phyloP scores from a whole-genome alignment of 2,797 vertebrate species.

The Melanotaenia boesemani region DNA sequence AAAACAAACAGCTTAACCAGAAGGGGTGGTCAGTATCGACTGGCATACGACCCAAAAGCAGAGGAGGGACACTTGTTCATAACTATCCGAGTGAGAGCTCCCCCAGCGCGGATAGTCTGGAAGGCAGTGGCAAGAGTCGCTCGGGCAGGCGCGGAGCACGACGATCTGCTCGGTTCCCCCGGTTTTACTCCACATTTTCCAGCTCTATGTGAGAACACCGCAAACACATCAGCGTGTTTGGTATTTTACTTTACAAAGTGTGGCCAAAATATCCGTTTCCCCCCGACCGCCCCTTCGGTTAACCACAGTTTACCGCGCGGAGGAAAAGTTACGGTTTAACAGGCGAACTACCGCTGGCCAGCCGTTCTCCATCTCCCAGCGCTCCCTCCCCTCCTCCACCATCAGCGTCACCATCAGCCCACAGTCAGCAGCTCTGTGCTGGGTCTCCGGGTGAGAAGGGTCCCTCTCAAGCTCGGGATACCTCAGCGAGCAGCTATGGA shows the following conservation, averaged over 20 bases:
- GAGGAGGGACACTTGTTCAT: slow-evolving; percentile 1
- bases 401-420: slow-evolving; percentile 55
- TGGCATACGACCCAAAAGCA: not conserved
- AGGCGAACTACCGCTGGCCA: slow-evolving; percentile 47
- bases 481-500: slow-evolving; percentile 58
- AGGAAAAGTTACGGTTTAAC: slow-evolving; percentile 63
- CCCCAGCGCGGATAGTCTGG: slow-evolving; percentile 33
- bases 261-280: not conserved
- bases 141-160: slow-evolving; percentile 26
- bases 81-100: slow-evolving; percentile 17
- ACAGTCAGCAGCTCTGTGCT: slow-evolving; percentile 43
- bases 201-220: not conserved
- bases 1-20: not conserved
- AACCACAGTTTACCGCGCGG: slow-evolving; percentile 17
- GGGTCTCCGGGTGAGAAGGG: slow-evolving; percentile 58
- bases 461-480: slow-evolving; percentile 42
- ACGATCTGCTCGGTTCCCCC: slow-evolving; percentile 27
- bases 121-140: slow-evolving; percentile 31
- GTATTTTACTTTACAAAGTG: not conserved
- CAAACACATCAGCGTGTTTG: not conserved
- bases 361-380: slow-evolving; percentile 53
- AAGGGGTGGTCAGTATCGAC: not conserved
- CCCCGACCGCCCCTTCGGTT: not conserved
- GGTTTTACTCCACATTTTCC: not conserved
- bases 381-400: slow-evolving; percentile 57